phyloP scores from a whole-genome alignment of 2,888 invertebrate species.

The Sphaeridia pumilis region DNA sequence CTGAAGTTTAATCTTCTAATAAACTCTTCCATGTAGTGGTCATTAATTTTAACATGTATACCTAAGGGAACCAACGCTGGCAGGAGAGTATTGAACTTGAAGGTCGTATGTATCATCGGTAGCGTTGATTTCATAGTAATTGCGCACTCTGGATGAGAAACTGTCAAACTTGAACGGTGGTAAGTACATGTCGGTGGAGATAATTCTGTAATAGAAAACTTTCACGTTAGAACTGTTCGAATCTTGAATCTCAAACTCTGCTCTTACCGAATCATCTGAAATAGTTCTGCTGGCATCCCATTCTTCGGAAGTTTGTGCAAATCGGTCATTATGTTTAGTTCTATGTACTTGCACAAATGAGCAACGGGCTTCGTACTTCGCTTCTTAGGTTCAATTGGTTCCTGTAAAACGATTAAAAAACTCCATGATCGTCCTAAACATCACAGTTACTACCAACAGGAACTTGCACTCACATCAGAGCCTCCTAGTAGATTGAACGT shows the following conservation, averaged over 20 bases:
- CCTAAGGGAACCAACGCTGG: conserved; percentile 32
- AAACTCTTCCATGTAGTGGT: too few species aligned
- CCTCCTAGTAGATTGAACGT: conserved; percentile 41
- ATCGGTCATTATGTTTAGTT: conserved; percentile 30
- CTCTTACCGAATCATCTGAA: conserved; percentile 21
- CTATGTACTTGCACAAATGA: conserved; percentile 30
- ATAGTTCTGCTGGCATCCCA: conserved; percentile 30
- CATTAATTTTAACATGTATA: conserved; percentile 1
- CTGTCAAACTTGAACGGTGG: conserved; percentile 45
- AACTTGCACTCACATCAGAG: conserved; percentile 4
- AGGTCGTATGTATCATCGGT: conserved; percentile 26
- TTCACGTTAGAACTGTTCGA: conserved; percentile 18
- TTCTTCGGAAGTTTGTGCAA: conserved; percentile 27
- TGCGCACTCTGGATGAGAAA: conserved; percentile 41
- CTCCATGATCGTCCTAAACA: too few species aligned
- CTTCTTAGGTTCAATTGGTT: background rate
- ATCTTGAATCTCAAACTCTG: background rate
- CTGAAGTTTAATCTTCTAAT: too few species aligned
- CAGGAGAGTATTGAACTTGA: conserved; percentile 27
- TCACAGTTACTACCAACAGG: too few species aligned
- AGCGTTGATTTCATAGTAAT: conserved; percentile 39
- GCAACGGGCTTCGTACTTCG: conserved; percentile 19
- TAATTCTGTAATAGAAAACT: too few species aligned
- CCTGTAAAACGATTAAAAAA: background rate
- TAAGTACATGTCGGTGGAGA: conserved; percentile 39